Conservation (phyloP, 2,113 vertebrate species). For the Rhabdomys dilectus region DNA sequence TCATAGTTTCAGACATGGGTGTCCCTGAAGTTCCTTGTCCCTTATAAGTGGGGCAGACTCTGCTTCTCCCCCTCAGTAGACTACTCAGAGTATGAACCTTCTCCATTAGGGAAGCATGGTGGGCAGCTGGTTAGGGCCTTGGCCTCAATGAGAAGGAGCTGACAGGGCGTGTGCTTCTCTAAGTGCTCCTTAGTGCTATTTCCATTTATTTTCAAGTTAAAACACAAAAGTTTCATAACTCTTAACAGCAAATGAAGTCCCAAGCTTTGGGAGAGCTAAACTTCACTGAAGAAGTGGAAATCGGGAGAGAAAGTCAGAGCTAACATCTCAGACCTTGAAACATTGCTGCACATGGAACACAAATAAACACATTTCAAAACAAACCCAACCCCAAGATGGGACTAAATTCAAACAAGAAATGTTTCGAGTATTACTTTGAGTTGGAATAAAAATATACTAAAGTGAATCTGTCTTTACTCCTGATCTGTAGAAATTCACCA, state of each 20-base stretch:
- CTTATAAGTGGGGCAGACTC: not conserved
- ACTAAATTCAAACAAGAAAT: slow-evolving; percentile 11
- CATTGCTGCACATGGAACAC: not conserved
- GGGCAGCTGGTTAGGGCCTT: not conserved
- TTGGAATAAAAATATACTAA: not conserved
- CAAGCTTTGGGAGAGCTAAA: slow-evolving; percentile 26
- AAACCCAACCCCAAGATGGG: not conserved
- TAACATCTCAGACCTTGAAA: slow-evolving; percentile 20
- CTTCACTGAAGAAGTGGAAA: slow-evolving; percentile 23
- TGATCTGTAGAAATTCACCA: not conserved
- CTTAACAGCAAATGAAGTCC: slow-evolving; percentile 22
- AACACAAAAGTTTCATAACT: slow-evolving; percentile 32
- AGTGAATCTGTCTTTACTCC: not conserved
- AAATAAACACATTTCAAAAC: slow-evolving; percentile 49
- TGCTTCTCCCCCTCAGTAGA: not conserved
- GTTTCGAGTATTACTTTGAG: not conserved
- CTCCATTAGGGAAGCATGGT: not conserved
- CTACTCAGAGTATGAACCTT: slow-evolving; percentile 34
- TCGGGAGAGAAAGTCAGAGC: not conserved
- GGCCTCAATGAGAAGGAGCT: not conserved
- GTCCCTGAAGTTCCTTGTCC: not conserved
- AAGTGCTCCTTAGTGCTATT: not conserved
- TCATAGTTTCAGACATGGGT: not conserved
- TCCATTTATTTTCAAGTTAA: not conserved
- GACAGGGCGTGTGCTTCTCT: not conserved